phyloP scores from a whole-genome alignment of 2,888 invertebrate genomes.

The Homarus gammarus region DNA sequence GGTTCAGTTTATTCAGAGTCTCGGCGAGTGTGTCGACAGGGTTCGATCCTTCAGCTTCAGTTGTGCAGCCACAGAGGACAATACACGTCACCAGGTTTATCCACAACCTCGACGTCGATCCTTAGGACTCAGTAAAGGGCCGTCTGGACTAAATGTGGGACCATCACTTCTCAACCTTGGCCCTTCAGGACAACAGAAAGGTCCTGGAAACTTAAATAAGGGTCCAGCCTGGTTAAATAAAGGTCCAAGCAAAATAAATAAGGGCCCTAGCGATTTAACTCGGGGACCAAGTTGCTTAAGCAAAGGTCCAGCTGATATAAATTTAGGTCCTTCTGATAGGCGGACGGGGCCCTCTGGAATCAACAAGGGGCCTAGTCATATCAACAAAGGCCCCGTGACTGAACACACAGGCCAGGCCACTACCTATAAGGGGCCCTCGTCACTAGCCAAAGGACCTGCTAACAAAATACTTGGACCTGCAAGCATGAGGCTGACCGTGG shows the following conservation, averaged over 20 bases:
- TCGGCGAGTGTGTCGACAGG: conserved; percentile 19
- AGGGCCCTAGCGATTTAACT: conserved; percentile 32
- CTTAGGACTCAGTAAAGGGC: conserved; percentile 57
- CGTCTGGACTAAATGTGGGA: conserved; percentile 54
- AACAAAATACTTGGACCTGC: conserved; percentile 58
- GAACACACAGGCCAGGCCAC: conserved; percentile 11
- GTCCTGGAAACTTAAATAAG: conserved; percentile 59
- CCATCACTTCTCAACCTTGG: conserved; percentile 48
- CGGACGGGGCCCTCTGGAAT: conserved; percentile 48
- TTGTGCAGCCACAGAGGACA: conserved; percentile 31
- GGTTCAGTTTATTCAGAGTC: neutral
- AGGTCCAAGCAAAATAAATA: conserved; percentile 50
- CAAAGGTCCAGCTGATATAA: conserved; percentile 55
- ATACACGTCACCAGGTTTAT: neutral
- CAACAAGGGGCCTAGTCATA: conserved; percentile 50
- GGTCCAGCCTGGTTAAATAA: conserved; percentile 61
- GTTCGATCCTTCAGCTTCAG: conserved; percentile 52
- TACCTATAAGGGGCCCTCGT: conserved; percentile 47
- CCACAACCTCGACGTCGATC: conserved; percentile 29
- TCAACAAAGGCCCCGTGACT: conserved; percentile 53
- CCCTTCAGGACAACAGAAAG: conserved; percentile 52
- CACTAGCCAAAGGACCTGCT: conserved; percentile 59
- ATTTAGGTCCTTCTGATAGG: conserved; percentile 49
- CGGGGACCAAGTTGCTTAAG: conserved; percentile 49
- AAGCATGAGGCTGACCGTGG: conserved; percentile 33